Percentiles rank a stretch among this genome's conserved stretches.
phyloP scores from a whole-genome alignment of 1,140 invertebrate genomes.

The Drosophila murphyi region DNA sequence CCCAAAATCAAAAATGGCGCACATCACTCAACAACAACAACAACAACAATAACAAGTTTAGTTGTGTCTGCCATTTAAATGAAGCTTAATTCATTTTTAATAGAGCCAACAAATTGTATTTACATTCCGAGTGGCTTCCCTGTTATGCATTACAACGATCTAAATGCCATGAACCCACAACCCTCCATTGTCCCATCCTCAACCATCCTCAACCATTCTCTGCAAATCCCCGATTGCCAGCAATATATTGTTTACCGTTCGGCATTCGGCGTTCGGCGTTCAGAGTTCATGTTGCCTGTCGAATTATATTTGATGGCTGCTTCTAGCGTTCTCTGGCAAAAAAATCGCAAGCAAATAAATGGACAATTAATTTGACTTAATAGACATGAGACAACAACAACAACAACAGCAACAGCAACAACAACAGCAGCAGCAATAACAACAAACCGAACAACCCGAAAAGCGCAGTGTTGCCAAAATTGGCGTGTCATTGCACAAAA shows the following conservation, averaged over 20 bases:
- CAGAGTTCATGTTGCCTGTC: slow-evolving; percentile 66
- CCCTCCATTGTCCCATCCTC: background rate
- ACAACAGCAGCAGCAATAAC: background rate
- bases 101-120: slow-evolving; percentile 72
- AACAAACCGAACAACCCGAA: slow-evolving; percentile 4
- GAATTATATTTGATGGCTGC: slow-evolving; percentile 77
- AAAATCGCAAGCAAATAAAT: slow-evolving; percentile 73
- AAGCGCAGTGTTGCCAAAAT: slow-evolving; percentile 21
- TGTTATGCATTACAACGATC: slow-evolving; percentile 2
- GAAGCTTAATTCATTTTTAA: slow-evolving; percentile 75
- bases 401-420: slow-evolving; percentile 6
- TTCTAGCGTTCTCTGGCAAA: slow-evolving; percentile 18
- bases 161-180: background rate
- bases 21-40: slow-evolving; percentile 45
- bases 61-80: slow-evolving; percentile 32
- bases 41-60: background rate
- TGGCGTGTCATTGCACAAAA: slow-evolving; percentile 47
- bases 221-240: background rate
- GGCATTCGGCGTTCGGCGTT: background rate
- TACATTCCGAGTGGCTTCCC: slow-evolving; percentile 69
- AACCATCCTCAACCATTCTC: no score
- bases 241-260: slow-evolving; percentile 21
- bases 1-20: slow-evolving; percentile 71
- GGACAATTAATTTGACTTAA: slow-evolving; percentile 79
- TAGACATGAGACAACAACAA: slow-evolving; percentile 56